These are phyloP conservation scores for Lasioglossum calceatum DNA, from an alignment of 2,888 invertebrate genomes.

Conservation along the genomic window DNA sequence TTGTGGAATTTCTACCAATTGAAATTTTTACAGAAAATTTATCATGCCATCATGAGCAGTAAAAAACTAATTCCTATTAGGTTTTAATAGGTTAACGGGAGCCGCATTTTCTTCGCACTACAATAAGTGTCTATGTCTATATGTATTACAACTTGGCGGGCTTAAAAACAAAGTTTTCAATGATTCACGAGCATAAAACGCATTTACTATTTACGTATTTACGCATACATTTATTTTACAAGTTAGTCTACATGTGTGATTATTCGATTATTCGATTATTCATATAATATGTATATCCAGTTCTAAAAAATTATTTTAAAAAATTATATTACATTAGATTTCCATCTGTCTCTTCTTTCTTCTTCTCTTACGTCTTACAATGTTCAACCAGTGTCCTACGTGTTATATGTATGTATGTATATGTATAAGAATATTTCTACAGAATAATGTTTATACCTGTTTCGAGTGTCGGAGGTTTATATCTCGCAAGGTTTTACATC, in stretches of 20 bases:
- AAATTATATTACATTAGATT: not conserved
- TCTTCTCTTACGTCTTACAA: not conserved
- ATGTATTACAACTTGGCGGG: not conserved
- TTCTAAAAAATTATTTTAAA: not conserved
- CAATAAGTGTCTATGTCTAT: not conserved
- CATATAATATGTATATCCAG: not conserved
- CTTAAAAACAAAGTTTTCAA: not conserved
- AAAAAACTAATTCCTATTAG: not conserved
- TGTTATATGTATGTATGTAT: not conserved
- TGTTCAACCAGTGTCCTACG: not conserved
- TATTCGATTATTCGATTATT: not conserved
- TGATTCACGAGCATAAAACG: not conserved
- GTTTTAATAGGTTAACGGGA: not conserved
- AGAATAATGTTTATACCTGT: not conserved
- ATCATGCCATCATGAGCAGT: not conserved
- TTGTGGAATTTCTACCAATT: not conserved
- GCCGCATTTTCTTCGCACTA: not conserved
- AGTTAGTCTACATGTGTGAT: not conserved
- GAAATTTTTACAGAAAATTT: not conserved
- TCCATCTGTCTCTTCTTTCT: not conserved
- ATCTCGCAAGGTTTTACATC: not conserved
- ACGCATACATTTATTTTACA: slow-evolving; percentile 6
- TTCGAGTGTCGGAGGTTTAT: not conserved
- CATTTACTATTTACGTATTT: not conserved
- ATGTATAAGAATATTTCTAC: not conserved